A percentile compares a stretch with the other conserved stretches of the same genome.
Evolutionary conservation across 1,140 invertebrate species (phyloP).

Genomic region (Pogonognathellus flavescens): DNA sequence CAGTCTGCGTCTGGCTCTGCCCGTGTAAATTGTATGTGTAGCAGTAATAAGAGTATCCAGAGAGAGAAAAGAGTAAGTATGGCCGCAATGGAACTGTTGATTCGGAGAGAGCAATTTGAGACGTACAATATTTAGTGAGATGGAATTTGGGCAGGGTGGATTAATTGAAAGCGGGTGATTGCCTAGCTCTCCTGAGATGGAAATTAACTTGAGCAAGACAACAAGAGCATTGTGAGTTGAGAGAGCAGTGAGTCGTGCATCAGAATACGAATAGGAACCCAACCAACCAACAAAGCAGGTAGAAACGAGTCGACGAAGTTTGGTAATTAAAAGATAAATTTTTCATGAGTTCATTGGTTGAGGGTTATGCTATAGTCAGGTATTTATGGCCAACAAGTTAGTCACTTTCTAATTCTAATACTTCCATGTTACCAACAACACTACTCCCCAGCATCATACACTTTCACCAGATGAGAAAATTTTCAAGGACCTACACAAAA

Average conservation of each 20-base stretch:
- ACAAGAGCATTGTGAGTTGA: constrained; percentile 8
- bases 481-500: neutral
- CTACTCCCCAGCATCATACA: neutral
- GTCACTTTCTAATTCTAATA: constrained; percentile 57
- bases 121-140: constrained; percentile 55
- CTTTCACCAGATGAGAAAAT: neutral
- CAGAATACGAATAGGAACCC: constrained; percentile 6
- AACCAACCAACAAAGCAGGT: constrained; percentile 52
- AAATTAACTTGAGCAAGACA: constrained; percentile 58
- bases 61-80: constrained; percentile 48
- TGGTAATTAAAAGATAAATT: constrained; percentile 67
- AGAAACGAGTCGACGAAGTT: constrained; percentile 58
- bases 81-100: constrained; percentile 54
- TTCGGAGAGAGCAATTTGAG: constrained; percentile 55
- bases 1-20: neutral
- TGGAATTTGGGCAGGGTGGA: constrained; percentile 56
- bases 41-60: constrained; percentile 42
- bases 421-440: constrained; percentile 1
- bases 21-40: neutral
- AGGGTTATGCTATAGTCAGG: neutral
- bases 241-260: constrained; percentile 8
- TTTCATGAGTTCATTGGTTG: constrained; percentile 62
- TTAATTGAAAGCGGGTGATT: constrained; percentile 65
- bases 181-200: constrained; percentile 56
- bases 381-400: constrained; percentile 60